Percentiles rank a stretch among this genome's conserved stretches.
These are phyloP conservation scores for Motacilla tschutschensis DNA, from an alignment of 2,113 vertebrate genomes.

Conservation along the genomic window DNA sequence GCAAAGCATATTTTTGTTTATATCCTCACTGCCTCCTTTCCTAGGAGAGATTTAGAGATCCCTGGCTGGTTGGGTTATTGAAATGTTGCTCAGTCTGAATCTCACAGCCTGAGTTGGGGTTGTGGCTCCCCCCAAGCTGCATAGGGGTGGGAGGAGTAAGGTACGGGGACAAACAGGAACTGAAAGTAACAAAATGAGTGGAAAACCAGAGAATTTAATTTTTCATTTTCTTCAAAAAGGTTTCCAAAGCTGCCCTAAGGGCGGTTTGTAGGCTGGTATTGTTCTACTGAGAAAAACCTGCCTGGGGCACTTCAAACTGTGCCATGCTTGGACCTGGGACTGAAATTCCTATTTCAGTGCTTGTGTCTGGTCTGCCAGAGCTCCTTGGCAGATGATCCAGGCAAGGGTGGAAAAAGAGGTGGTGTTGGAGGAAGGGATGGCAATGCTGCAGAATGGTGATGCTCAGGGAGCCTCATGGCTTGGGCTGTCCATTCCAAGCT, in stretches of 20 bases:
- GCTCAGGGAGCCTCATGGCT: not conserved
- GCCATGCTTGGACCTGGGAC: not conserved
- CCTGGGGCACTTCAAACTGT: not conserved
- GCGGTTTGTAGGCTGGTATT: not conserved
- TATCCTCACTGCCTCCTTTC: slow-evolving; percentile 38
- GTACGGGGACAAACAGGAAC: not conserved
- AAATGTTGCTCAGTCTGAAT: not conserved
- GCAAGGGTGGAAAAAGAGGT: not conserved
- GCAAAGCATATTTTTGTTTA: slow-evolving; percentile 70
- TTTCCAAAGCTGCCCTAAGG: not conserved
- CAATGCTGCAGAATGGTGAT: not conserved
- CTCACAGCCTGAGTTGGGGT: not conserved
- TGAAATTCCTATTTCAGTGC: not conserved
- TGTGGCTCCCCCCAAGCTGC: fast-evolving
- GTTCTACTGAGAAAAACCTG: not conserved
- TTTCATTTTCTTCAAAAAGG: not conserved
- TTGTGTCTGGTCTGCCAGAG: not conserved
- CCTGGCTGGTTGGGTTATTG: slow-evolving; percentile 2
- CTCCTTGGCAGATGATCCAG: not conserved
- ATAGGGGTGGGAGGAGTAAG: not conserved
- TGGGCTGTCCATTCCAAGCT: not conserved
- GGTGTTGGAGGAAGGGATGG: not conserved
- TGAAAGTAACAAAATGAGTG: not conserved
- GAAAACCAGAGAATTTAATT: not conserved
- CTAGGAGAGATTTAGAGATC: slow-evolving; percentile 54